Conservation (phyloP, 2,113 vertebrate species). For the Ramphastos sulfuratus region DNA sequence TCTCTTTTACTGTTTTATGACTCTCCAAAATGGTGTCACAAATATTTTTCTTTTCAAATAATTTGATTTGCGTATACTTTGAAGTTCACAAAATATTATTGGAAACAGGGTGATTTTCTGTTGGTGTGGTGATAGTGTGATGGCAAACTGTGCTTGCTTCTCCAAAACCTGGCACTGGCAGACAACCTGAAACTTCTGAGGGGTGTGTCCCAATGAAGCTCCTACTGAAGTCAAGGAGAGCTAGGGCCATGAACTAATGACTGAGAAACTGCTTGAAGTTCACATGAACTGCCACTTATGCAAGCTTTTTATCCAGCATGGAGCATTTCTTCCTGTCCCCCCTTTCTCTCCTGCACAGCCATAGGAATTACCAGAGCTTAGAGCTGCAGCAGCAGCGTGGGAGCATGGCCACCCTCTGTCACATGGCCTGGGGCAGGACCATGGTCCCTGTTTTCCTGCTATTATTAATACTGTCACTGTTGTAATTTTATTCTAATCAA, state of each 20-base stretch:
- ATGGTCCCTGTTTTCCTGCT: not conserved
- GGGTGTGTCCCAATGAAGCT: not conserved
- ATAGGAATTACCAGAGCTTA: no score
- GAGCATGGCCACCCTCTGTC: accelerated
- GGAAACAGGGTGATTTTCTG: not conserved
- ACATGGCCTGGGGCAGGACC: not conserved
- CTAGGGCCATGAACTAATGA: not conserved
- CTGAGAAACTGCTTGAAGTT: not conserved
- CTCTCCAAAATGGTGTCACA: not conserved
- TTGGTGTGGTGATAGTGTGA: not conserved
- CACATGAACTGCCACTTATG: not conserved
- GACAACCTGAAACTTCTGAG: not conserved
- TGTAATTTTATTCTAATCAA: not conserved
- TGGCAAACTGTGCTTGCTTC: not conserved
- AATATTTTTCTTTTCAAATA: not conserved
- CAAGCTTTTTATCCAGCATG: not conserved
- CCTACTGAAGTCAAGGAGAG: not conserved
- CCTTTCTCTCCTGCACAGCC: not conserved
- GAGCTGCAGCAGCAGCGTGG: not conserved
- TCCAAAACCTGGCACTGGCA: not conserved
- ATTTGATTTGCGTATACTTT: no score
- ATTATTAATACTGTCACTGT: no score
- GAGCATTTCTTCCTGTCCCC: not conserved
- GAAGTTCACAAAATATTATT: not conserved
- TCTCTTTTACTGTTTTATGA: not conserved